phyloP scores from a whole-genome alignment of 2,113 vertebrate species.

The Dryoscopus gambensis region DNA sequence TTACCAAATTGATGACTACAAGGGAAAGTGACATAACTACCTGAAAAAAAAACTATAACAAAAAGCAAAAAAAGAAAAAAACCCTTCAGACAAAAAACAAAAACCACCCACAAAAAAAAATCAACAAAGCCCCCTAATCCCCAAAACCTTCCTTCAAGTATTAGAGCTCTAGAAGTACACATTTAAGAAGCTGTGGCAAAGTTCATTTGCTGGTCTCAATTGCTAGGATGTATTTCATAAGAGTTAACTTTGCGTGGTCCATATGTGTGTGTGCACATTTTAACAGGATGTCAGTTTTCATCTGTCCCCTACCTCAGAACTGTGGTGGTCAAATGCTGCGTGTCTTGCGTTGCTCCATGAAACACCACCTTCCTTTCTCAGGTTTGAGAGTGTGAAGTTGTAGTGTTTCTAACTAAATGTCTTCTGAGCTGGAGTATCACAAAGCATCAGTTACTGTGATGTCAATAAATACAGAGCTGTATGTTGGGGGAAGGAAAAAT shows the following conservation, averaged over 20 bases:
- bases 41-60: neutral
- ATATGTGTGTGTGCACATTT: neutral
- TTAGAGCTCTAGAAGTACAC: neutral
- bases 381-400: neutral
- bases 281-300: slow-evolving; percentile 13
- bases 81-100: neutral
- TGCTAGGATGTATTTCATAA: neutral
- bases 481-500: neutral
- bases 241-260: neutral
- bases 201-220: neutral
- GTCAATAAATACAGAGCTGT: neutral
- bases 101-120: too few species aligned
- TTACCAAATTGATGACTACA: neutral
- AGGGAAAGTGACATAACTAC: neutral
- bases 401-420: neutral
- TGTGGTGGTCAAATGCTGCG: neutral
- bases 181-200: neutral
- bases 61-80: neutral
- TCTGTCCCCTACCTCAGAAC: neutral
- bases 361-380: neutral
- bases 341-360: neutral
- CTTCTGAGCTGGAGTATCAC: neutral
- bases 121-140: neutral
- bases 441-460: neutral
- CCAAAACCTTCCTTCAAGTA: neutral